Conservation (phyloP, 2,888 invertebrate genomes). For the Noctuana brunneofusca region DNA sequence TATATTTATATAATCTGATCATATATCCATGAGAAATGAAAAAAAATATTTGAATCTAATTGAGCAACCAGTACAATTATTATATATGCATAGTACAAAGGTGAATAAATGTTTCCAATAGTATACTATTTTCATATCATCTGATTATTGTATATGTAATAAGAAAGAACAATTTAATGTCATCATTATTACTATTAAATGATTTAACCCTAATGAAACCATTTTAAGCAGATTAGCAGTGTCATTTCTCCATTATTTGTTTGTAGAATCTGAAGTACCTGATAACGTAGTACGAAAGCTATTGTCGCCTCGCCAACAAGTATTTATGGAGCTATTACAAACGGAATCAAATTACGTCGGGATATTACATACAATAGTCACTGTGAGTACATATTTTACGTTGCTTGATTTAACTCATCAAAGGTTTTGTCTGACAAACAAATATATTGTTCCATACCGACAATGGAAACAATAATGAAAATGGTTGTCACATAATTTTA, state of each 20-base stretch:
- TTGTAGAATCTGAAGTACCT: conserved; percentile 79
- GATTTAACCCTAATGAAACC: no score
- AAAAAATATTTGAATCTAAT: no score
- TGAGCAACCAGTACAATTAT: no score
- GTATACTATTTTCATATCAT: no score
- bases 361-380: conserved; percentile 95
- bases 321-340: conserved; percentile 95
- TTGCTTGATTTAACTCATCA: not conserved
- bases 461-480: not conserved
- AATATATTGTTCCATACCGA: not conserved
- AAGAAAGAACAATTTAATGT: no score
- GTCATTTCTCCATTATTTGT: conserved; percentile 3
- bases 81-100: no score
- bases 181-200: not conserved
- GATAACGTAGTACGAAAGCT: conserved; percentile 86
- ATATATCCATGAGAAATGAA: no score
- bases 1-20: no score
- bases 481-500: not conserved
- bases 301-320: conserved; percentile 90
- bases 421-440: no score
- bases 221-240: no score
- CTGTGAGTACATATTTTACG: conserved; percentile 78
- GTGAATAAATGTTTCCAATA: no score
- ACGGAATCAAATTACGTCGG: conserved; percentile 99
- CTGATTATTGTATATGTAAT: no score